Evolutionary conservation across 2,113 vertebrate genomes (phyloP).

Genomic region (Apaloderma vittatum): DNA sequence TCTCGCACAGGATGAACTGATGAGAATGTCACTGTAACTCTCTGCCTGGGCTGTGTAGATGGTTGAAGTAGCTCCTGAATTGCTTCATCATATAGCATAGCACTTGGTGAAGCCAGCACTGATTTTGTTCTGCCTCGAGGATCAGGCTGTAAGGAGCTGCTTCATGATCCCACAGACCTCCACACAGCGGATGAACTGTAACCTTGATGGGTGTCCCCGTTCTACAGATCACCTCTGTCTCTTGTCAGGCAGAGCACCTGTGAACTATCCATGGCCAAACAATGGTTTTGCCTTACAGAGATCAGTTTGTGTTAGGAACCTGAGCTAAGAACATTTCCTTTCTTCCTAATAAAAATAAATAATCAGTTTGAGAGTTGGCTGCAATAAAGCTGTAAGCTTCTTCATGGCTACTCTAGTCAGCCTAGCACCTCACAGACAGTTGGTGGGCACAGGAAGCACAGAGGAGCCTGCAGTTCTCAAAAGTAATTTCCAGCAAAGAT

Average conservation of each 20-base stretch:
- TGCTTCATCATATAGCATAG: neutral
- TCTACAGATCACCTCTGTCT: neutral
- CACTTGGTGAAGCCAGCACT: neutral
- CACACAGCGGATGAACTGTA: neutral
- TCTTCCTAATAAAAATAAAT: neutral
- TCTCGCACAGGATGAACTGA: neutral
- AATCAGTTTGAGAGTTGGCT: neutral
- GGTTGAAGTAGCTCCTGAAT: neutral
- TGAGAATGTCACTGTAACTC: neutral
- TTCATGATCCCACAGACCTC: neutral
- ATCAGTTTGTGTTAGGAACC: neutral
- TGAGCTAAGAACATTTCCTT: neutral
- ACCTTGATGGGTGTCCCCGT: neutral
- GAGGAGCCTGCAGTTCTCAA: neutral
- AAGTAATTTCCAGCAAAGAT: neutral
- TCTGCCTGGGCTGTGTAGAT: neutral
- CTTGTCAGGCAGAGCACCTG: neutral
- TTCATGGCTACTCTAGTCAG: neutral
- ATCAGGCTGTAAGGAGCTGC: neutral
- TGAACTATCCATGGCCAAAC: neutral
- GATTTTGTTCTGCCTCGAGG: neutral
- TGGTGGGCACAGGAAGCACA: neutral
- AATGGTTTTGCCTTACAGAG: neutral
- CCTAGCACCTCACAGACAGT: neutral
- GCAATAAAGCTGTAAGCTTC: neutral